A percentile compares a stretch with the other conserved stretches of the same genome.
Evolutionary conservation across 2,113 vertebrate species (phyloP).

Genomic region (Pomatorhinus ruficollis): DNA sequence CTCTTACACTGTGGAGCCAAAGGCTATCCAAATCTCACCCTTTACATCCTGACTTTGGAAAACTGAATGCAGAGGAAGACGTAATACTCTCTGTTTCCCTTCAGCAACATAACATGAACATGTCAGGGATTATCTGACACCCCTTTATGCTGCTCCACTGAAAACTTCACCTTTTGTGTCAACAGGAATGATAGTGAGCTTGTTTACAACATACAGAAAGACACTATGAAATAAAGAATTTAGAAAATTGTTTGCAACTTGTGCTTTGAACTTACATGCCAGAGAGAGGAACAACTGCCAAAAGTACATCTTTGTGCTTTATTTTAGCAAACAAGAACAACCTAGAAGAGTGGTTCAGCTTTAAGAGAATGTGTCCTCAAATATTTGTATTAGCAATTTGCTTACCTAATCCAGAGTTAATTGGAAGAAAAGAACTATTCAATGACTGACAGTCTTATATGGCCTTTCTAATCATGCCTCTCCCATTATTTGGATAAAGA

Average conservation of each 20-base stretch:
- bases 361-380: background rate
- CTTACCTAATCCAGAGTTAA: background rate
- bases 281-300: background rate
- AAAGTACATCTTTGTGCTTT: background rate
- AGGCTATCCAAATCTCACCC: background rate
- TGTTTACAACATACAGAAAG: background rate
- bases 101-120: rapidly evolving
- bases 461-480: background rate
- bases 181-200: background rate
- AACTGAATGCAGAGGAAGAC: background rate
- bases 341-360: background rate
- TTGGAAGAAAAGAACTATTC: background rate
- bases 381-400: background rate
- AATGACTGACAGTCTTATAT: background rate
- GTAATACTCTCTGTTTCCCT: background rate
- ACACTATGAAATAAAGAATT: background rate
- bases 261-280: background rate
- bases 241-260: background rate
- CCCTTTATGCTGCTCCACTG: background rate
- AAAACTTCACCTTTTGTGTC: background rate
- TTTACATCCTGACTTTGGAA: background rate
- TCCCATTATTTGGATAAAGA: background rate
- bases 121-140: background rate
- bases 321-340: background rate
- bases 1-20: background rate